Percentiles rank a stretch among this genome's conserved stretches.
phyloP scores from a whole-genome alignment of 1,140 invertebrate species.

The Penaeus vannamei region DNA sequence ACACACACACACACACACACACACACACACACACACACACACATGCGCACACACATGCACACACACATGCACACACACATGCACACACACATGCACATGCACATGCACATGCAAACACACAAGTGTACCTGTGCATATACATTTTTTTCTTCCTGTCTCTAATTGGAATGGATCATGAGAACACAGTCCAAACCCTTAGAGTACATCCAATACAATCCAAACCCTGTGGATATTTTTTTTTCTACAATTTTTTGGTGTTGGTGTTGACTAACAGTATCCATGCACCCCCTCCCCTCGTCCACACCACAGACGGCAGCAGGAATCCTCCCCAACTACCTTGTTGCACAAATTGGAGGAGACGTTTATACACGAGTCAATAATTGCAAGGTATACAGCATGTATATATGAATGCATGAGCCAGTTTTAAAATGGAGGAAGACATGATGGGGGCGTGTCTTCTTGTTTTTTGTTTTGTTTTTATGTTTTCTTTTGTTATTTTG shows the following conservation, averaged over 20 bases:
- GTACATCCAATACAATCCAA: no score
- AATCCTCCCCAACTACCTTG: constrained; percentile 79
- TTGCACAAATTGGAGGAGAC: constrained; percentile 81
- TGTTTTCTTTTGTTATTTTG: no score
- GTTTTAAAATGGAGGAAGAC: constrained; percentile 14
- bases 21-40: no score
- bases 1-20: no score
- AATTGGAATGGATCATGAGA: no score
- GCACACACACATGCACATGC: no score
- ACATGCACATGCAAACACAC: no score
- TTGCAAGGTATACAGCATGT: constrained; percentile 74
- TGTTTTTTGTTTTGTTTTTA: constrained; percentile 28
- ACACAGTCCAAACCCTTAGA: no score
- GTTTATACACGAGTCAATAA: constrained; percentile 73
- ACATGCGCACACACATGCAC: no score
- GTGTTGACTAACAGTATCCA: constrained; percentile 30
- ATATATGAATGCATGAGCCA: constrained; percentile 44
- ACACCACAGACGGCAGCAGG: constrained; percentile 70
- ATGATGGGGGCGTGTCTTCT: background rate
- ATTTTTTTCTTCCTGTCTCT: no score
- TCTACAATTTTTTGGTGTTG: constrained; percentile 32
- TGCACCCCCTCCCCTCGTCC: constrained; percentile 44
- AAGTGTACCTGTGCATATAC: no score
- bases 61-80: no score
- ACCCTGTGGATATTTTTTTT: background rate